A percentile compares a stretch with the other conserved stretches of the same genome.
Conservation (phyloP, 2,888 invertebrate species). For the Tenthredo livida region DNA sequence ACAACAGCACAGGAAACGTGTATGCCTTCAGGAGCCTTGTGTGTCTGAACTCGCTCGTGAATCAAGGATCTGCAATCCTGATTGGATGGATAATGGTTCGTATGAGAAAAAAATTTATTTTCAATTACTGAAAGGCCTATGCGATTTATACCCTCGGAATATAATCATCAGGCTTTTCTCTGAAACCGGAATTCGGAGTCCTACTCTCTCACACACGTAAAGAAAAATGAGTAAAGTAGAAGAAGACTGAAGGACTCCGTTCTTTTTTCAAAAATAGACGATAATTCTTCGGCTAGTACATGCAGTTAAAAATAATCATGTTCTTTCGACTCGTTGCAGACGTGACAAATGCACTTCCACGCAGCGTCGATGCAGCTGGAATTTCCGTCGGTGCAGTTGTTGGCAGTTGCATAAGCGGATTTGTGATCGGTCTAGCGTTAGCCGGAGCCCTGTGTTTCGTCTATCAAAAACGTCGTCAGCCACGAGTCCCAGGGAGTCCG, state of each 20-base stretch:
- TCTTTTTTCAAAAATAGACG: not conserved
- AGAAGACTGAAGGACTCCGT: not conserved
- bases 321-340: slow-evolving; percentile 58
- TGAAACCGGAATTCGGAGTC: not conserved
- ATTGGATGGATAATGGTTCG: slow-evolving; percentile 73
- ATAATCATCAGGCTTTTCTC: not conserved
- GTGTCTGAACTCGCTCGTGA: slow-evolving; percentile 77
- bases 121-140: slow-evolving; percentile 66
- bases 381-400: slow-evolving; percentile 80
- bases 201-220: not conserved
- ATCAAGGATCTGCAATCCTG: slow-evolving; percentile 82
- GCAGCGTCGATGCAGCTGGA: slow-evolving; percentile 68
- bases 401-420: slow-evolving; percentile 78
- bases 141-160: not conserved
- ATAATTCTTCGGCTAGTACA: too few relatives aligned
- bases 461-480: slow-evolving; percentile 79
- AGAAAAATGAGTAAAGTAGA: not conserved
- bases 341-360: slow-evolving; percentile 65
- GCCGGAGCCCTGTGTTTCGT: slow-evolving; percentile 77
- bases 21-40: slow-evolving; percentile 85
- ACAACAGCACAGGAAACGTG: slow-evolving; percentile 85
- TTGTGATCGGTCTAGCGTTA: slow-evolving; percentile 76
- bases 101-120: slow-evolving; percentile 9
- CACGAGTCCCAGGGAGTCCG: slow-evolving; percentile 87
- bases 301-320: too few relatives aligned